A percentile compares a stretch with the other conserved stretches of the same genome.
Evolutionary conservation across 2,888 invertebrate species (phyloP).

Genomic region (Hirtodrosophila cameraria): DNA sequence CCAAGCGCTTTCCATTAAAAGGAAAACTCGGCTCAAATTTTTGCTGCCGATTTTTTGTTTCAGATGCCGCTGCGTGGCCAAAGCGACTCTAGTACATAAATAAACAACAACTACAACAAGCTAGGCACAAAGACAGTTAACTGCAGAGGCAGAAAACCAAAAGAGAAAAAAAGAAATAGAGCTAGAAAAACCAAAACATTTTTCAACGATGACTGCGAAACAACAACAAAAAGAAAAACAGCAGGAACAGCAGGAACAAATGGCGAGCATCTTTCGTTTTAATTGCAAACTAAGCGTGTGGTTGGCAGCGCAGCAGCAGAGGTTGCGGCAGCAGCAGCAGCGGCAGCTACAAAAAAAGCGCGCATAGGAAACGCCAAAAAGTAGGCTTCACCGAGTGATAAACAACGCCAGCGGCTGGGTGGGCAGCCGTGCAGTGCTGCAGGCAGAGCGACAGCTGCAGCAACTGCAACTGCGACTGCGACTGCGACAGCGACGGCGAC

Average conservation of each 20-base stretch:
- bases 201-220: constrained; percentile 56
- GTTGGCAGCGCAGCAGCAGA: constrained; percentile 62
- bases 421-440: constrained; percentile 20
- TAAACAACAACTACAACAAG: constrained; percentile 48
- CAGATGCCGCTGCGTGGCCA: constrained; percentile 29
- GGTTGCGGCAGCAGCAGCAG: constrained; percentile 1
- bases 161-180: constrained; percentile 16
- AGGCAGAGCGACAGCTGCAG: constrained; percentile 24
- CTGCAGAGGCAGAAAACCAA: constrained; percentile 31
- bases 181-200: constrained; percentile 47
- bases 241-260: constrained; percentile 44
- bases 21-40: constrained; percentile 66
- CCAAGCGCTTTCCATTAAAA: constrained; percentile 73
- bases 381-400: constrained; percentile 76
- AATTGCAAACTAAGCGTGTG: constrained; percentile 80
- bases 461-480: constrained; percentile 18
- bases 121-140: constrained; percentile 52
- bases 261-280: constrained; percentile 78
- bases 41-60: constrained; percentile 54
- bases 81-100: constrained; percentile 61
- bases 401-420: constrained; percentile 55
- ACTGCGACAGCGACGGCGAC: constrained; percentile 19
- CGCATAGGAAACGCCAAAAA: constrained; percentile 67
- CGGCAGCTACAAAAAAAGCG: constrained; percentile 34
- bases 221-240: constrained; percentile 28